Base-by-base conservation (phyloP, 2,113 vertebrate species). In the Nanorana parkeri region DNA sequence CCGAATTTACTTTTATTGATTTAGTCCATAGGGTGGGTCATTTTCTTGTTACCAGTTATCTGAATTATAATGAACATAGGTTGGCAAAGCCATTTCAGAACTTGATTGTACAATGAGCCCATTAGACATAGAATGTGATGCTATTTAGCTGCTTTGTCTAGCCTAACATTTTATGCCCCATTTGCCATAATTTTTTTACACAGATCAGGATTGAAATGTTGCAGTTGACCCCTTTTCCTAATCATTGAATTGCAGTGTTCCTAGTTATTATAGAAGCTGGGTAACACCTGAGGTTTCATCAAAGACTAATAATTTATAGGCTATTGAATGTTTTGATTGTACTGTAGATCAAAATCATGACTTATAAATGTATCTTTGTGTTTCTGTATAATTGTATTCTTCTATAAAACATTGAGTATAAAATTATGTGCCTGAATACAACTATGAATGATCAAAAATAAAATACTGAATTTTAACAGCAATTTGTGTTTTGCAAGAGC, bases 1-100 rank as follows among this genome's bases (percentile, higher is more conserved):
- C n/a, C 68, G 41, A 21, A 69, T 69, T 69, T 69, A 20, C 19
- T 51, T 23, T 51, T 51, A 51, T 69, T 69, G 36, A 69, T 69
- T 51, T 17, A 17, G 20, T 5, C 68, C 6, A 41, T 24, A 17
- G 19, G 21, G 32, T 51, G 68, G 32, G 32, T 68, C 11, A 68
- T 68, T 47, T 23, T 51, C n/a, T 24, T 24, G 36, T 51, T 69
- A 47, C 36, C 23, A 15, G 15, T 69, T n/a, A 21, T 41, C n/a
- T 51, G 32, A 41, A 23, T 15, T 51, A 69, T 51, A 51, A 51
- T n/a, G 51, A 24, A 5, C 5, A 21, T 51, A 24, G n/a, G 21
- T 6, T 51, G 68, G 68, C 51, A 24, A n/a, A 13, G 15, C 15
- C 10, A 69, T 41, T 51, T 41, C 36, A 21, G 68, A 13, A 23